phyloP scores from a whole-genome alignment of 2,888 invertebrate genomes.

The Tillus elongatus region DNA sequence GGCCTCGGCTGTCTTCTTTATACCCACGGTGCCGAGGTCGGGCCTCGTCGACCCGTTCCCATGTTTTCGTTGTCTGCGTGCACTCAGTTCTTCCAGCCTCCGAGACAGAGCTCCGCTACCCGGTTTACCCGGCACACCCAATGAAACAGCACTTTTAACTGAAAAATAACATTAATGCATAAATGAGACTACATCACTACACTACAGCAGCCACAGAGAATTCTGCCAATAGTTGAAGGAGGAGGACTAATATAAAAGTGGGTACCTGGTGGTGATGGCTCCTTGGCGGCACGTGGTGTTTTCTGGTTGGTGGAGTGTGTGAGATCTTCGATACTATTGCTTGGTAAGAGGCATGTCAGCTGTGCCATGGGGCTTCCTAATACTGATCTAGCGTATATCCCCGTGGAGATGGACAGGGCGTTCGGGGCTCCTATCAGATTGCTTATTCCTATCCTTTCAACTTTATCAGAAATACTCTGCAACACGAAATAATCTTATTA shows the following conservation, averaged over 20 bases:
- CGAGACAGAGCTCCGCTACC: conserved; percentile 49
- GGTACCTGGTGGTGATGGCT: too few species aligned
- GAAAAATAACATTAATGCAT: too few species aligned
- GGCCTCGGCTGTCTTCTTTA: conserved; percentile 28
- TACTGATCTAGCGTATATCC: conserved; percentile 50
- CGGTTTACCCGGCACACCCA: conserved; percentile 54
- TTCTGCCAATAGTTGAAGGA: too few species aligned
- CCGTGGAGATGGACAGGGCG: conserved; percentile 53
- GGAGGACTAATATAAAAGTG: conserved; percentile 3
- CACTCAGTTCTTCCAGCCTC: conserved; percentile 41
- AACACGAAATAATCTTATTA: too few species aligned
- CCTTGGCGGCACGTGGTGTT: too few species aligned
- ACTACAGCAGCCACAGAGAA: too few species aligned
- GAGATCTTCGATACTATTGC: conserved; percentile 29
- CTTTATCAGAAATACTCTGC: conserved; percentile 50
- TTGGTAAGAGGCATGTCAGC: conserved; percentile 55
- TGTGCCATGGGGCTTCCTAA: conserved; percentile 74
- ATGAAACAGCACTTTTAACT: too few species aligned
- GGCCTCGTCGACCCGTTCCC: conserved; percentile 49
- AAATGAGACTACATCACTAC: too few species aligned
- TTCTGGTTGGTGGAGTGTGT: conserved; percentile 23
- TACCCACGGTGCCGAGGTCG: conserved; percentile 50
- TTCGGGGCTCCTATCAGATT: conserved; percentile 56
- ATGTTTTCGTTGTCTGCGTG: conserved; percentile 46
- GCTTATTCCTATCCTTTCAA: conserved; percentile 60